These are phyloP conservation scores for Lithodes maja DNA, from an alignment of 2,888 invertebrate genomes.

Conservation along the genomic window DNA sequence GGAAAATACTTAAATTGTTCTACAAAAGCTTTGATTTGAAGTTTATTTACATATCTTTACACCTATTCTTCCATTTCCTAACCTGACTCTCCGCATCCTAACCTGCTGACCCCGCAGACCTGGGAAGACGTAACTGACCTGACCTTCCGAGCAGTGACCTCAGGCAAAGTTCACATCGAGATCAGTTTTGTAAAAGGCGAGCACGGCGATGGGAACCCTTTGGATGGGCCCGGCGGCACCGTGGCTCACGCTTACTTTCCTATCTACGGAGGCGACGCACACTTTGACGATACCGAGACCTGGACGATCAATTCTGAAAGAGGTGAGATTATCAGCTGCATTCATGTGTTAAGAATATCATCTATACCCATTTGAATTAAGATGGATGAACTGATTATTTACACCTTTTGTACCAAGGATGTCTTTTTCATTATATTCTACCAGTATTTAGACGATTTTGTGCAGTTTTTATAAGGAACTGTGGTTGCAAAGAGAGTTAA, in stretches of 20 bases:
- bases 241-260: conserved; percentile 98
- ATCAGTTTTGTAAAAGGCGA: conserved; percentile 77
- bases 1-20: no score
- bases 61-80: no score
- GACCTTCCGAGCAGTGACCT: conserved; percentile 81
- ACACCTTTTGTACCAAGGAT: no score
- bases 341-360: no score
- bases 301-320: conserved; percentile 80
- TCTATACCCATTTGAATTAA: no score
- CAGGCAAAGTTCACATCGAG: conserved; percentile 84
- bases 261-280: conserved; percentile 97
- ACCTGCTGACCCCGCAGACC: conserved; percentile 77
- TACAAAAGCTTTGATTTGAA: no score
- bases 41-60: not conserved
- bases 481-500: no score
- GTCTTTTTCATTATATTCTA: no score
- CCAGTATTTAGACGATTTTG: no score
- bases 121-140: conserved; percentile 92
- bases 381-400: not conserved
- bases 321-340: conserved; percentile 44
- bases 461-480: no score
- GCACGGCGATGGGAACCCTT: conserved; percentile 88
- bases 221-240: conserved; percentile 95
- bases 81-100: no score
- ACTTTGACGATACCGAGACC: conserved; percentile 96